These are phyloP conservation scores for Apodemia duryi DNA, from an alignment of 2,888 invertebrate genomes.

Conservation along the genomic window DNA sequence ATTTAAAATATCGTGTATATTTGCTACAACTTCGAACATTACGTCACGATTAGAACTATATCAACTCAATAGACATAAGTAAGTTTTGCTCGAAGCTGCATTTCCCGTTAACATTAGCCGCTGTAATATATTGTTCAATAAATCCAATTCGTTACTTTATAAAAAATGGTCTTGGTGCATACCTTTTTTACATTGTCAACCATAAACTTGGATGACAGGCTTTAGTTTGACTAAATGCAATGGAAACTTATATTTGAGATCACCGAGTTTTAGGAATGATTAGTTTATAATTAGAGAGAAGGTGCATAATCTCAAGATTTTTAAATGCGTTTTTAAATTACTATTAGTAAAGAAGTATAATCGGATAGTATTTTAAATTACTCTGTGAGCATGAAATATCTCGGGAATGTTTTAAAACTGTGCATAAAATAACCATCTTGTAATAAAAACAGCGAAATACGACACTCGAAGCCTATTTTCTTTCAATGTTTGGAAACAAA, in stretches of 20 bases:
- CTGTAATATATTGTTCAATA: too few species aligned
- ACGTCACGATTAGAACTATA: too few species aligned
- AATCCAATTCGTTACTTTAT: background rate
- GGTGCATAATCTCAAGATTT: background rate
- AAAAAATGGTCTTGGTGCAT: background rate
- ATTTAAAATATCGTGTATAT: too few species aligned
- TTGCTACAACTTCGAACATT: too few species aligned
- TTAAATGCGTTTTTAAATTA: background rate
- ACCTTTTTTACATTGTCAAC: background rate
- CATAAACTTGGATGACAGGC: background rate
- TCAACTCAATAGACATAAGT: too few species aligned
- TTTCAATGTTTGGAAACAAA: too few species aligned
- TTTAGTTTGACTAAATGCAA: constrained; percentile 6
- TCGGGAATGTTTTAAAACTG: background rate
- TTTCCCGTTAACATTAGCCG: too few species aligned
- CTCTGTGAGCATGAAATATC: background rate
- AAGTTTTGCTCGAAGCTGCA: too few species aligned
- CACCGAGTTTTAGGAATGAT: constrained; percentile 12
- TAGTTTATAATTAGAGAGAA: background rate
- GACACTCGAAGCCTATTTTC: too few species aligned
- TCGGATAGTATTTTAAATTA: background rate
- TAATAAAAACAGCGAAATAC: background rate
- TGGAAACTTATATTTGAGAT: constrained; percentile 6
- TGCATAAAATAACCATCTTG: background rate
- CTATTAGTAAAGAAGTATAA: too few species aligned